Percentiles rank a stretch among this genome's conserved stretches.
phyloP scores from a whole-genome alignment of 2,113 vertebrate genomes.

The Ailurus styani region DNA sequence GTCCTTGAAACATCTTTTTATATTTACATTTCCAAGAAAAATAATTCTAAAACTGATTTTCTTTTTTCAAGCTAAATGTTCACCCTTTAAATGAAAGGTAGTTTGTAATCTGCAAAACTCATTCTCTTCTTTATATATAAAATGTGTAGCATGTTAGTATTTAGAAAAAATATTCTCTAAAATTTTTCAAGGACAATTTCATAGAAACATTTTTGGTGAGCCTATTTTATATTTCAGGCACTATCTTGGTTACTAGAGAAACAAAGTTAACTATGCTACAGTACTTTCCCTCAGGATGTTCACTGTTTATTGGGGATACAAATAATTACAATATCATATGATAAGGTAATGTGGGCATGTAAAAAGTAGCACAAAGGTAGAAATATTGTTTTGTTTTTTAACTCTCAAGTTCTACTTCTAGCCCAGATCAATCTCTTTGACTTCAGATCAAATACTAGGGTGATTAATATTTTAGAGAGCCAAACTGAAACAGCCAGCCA shows the following conservation, averaged over 20 bases:
- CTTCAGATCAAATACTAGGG: not conserved
- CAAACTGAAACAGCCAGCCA: not conserved
- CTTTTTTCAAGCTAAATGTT: not conserved
- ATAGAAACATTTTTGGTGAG: not conserved
- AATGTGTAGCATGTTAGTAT: not conserved
- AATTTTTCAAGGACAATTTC: not conserved
- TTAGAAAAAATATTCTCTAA: not conserved
- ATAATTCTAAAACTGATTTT: constrained; percentile 17
- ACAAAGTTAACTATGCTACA: not conserved
- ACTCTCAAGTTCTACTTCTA: not conserved
- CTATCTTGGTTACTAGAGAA: not conserved
- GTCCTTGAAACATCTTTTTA: constrained; percentile 18
- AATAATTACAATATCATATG: not conserved
- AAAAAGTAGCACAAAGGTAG: not conserved
- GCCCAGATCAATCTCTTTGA: not conserved
- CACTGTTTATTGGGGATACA: not conserved
- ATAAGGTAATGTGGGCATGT: not conserved
- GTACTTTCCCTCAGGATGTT: not conserved
- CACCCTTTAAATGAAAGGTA: not conserved
- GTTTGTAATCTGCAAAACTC: not conserved
- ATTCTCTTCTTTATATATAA: not conserved
- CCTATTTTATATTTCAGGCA: not conserved
- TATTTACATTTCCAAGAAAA: not conserved
- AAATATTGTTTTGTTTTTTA: not conserved
- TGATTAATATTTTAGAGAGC: not conserved